These are phyloP conservation scores for Coracopsis vasa DNA, from an alignment of 2,113 vertebrate genomes.

Conservation along the genomic window DNA sequence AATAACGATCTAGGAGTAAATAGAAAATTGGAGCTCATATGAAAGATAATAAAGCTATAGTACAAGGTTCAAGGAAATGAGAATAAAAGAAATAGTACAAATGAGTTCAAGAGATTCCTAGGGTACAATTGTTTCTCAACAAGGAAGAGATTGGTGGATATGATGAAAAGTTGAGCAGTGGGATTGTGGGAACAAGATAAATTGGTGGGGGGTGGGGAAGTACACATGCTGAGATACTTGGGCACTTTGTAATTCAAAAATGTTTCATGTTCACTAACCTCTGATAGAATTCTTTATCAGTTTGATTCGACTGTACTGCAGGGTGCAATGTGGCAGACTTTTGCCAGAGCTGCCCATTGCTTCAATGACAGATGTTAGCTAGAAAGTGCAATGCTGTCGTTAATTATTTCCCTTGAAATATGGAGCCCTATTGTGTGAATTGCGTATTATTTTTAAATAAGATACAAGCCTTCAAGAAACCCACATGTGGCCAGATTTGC, in stretches of 20 bases:
- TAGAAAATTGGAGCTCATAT: not conserved
- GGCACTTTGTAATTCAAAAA: constrained; percentile 46
- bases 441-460: constrained; percentile 21
- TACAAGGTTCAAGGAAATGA: not conserved
- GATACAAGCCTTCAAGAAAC: not conserved
- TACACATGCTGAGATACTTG: constrained; percentile 40
- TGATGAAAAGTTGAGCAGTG: constrained; percentile 49
- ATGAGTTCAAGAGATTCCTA: constrained; percentile 18
- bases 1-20: not conserved
- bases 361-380: constrained; percentile 14
- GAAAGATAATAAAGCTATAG: not conserved
- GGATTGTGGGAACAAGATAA: constrained; percentile 38
- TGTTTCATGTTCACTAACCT: constrained; percentile 49
- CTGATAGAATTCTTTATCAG: constrained; percentile 56
- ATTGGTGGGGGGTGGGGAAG: not conserved
- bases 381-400: not conserved
- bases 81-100: constrained; percentile 1
- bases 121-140: constrained; percentile 46
- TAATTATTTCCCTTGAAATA: constrained; percentile 58
- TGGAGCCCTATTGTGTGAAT: not conserved
- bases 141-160: constrained; percentile 24
- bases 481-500: not conserved
- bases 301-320: constrained; percentile 45
- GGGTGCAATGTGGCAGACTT: constrained; percentile 36
- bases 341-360: constrained; percentile 33